A percentile compares a stretch with the other conserved stretches of the same genome.
Evolutionary conservation across 1,140 invertebrate species (phyloP).

Genomic region (Drosophila takahashii): DNA sequence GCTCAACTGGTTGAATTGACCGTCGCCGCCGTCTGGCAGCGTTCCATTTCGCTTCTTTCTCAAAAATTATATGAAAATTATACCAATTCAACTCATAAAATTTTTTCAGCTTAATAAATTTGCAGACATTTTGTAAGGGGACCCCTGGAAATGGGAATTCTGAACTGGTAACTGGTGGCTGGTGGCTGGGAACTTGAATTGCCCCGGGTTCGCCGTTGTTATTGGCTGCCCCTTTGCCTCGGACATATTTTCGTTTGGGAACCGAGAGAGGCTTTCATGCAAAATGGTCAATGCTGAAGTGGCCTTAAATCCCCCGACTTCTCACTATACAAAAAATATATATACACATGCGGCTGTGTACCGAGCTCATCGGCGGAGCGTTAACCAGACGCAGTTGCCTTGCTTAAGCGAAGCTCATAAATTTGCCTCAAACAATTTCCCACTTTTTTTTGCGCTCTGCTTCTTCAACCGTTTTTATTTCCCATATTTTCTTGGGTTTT

Average conservation of each 20-base stretch:
- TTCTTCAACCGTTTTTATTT: slow-evolving; percentile 32
- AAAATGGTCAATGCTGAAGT: slow-evolving; percentile 38
- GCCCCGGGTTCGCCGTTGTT: slow-evolving; percentile 9
- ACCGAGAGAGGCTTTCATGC: slow-evolving; percentile 17
- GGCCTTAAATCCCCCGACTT: slow-evolving; percentile 11
- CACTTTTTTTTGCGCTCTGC: slow-evolving; percentile 23
- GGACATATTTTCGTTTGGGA: slow-evolving; percentile 4
- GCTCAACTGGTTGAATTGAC: slow-evolving; percentile 71
- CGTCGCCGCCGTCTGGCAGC: slow-evolving; percentile 38
- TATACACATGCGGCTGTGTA: neutral
- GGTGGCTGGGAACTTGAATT: too few relatives aligned
- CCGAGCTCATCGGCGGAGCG: slow-evolving; percentile 20
- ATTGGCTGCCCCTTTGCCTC: slow-evolving; percentile 3
- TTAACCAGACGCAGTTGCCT: slow-evolving; percentile 47
- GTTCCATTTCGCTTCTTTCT: slow-evolving; percentile 77
- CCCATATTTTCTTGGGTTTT: slow-evolving; percentile 37
- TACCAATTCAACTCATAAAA: slow-evolving; percentile 84
- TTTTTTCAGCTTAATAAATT: slow-evolving; percentile 83
- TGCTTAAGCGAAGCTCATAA: slow-evolving; percentile 54
- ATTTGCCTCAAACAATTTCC: slow-evolving; percentile 53
- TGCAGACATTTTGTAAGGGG: slow-evolving; percentile 76
- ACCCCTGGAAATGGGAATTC: neutral
- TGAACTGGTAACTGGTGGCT: neutral
- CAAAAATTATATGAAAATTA: slow-evolving; percentile 84
- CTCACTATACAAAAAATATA: neutral